Evolutionary conservation across 2,113 vertebrate genomes (phyloP).

Genomic region (Tetrao urogallus): DNA sequence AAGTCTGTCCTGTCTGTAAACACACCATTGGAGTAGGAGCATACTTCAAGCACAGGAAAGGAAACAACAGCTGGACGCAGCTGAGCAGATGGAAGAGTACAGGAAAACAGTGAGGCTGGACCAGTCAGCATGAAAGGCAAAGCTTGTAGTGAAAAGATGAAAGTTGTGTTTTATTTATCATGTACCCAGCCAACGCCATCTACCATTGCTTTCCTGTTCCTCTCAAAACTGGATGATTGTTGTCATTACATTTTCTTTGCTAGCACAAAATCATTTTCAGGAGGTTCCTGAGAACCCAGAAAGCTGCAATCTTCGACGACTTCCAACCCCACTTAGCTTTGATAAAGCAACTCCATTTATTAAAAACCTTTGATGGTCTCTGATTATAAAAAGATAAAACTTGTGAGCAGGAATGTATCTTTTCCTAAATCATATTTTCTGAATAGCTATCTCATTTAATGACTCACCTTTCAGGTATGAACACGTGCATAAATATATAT

Average conservation of each 20-base stretch:
- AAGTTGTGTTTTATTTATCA: background rate
- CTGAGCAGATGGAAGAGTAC: background rate
- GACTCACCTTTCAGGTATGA: background rate
- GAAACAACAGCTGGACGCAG: conserved; percentile 34
- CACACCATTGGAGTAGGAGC: background rate
- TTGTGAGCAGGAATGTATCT: background rate
- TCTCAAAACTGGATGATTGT: background rate
- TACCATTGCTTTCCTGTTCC: background rate
- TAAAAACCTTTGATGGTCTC: background rate
- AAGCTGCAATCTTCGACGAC: background rate
- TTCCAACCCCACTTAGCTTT: background rate
- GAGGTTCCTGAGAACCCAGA: background rate
- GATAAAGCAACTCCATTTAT: background rate
- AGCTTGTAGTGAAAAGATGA: background rate
- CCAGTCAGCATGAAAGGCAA: background rate
- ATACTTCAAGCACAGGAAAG: background rate
- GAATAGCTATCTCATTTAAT: background rate
- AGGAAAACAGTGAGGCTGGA: background rate
- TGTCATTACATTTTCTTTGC: background rate
- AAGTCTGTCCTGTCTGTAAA: background rate
- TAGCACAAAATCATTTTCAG: background rate
- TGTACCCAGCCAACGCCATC: background rate
- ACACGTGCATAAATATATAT: background rate
- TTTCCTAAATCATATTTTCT: background rate
- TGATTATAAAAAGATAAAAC: background rate